These are phyloP conservation scores for Mixornis gularis DNA, from an alignment of 2,113 vertebrate species.

Conservation along the genomic window DNA sequence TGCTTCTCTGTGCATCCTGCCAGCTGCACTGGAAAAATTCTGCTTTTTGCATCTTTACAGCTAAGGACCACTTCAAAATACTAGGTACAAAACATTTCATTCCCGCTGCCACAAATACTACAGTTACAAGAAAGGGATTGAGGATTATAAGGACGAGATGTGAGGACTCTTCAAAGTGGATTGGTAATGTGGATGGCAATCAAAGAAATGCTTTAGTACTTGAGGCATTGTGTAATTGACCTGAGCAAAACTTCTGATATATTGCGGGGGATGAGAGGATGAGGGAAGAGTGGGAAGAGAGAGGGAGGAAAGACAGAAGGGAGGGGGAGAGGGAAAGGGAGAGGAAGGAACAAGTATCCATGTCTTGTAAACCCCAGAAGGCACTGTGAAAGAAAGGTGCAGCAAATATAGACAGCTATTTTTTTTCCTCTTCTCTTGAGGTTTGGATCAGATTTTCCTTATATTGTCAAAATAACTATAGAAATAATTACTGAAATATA, in stretches of 20 bases:
- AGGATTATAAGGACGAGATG: neutral
- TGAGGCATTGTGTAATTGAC: neutral
- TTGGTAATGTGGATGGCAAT: neutral
- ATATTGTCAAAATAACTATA: neutral
- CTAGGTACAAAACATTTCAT: conserved; percentile 1
- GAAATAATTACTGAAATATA: neutral
- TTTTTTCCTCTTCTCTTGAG: neutral
- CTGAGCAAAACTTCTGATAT: neutral
- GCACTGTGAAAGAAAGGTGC: neutral
- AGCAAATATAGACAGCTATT: neutral
- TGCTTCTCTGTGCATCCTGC: neutral
- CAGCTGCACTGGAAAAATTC: neutral
- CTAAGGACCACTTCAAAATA: neutral
- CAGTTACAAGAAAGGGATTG: neutral
- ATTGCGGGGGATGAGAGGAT: fast-evolving
- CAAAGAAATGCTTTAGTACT: neutral
- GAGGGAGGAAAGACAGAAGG: neutral
- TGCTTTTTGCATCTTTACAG: neutral
- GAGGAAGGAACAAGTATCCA: neutral
- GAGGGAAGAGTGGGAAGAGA: neutral
- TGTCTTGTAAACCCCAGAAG: neutral
- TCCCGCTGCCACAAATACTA: neutral
- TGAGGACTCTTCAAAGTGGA: neutral
- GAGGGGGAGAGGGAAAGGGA: neutral
- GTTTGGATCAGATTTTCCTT: neutral